Evolutionary conservation across 2,113 vertebrate genomes (phyloP).

Genomic region (Oryzias curvinotus): DNA sequence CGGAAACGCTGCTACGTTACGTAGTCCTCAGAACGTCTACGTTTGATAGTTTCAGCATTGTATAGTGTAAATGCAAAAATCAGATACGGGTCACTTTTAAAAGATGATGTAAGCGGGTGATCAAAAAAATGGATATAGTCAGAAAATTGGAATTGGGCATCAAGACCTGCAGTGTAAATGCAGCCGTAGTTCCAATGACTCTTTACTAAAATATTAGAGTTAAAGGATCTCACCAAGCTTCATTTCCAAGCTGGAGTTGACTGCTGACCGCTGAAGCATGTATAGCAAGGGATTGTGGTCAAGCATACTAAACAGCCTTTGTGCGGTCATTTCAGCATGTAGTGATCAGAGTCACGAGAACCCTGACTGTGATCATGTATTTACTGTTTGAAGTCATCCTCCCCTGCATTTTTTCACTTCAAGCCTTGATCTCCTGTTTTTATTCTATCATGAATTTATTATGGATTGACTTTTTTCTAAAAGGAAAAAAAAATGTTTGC

Average conservation of each 20-base stretch:
- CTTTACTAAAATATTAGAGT: neutral
- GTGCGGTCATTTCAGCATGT: neutral
- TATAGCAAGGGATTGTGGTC: neutral
- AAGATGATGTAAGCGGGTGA: no score
- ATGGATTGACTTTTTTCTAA: no score
- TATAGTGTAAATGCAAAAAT: no score
- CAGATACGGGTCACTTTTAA: no score
- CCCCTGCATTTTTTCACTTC: neutral
- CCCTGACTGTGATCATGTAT: slow-evolving; percentile 4
- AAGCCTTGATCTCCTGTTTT: neutral
- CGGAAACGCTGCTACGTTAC: no score
- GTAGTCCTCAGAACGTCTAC: no score
- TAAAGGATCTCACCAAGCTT: neutral
- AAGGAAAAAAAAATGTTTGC: no score
- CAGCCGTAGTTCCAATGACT: no score
- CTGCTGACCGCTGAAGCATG: neutral
- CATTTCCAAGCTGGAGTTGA: neutral
- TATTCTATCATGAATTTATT: neutral
- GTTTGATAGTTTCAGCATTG: no score
- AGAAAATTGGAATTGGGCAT: no score
- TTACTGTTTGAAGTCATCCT: slow-evolving; percentile 3
- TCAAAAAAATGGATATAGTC: no score
- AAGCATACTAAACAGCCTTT: neutral
- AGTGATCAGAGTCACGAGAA: neutral
- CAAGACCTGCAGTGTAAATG: no score